These are phyloP conservation scores for Sinodicranocentrus sp. DNA, from an alignment of 2,888 invertebrate genomes.

Conservation along the genomic window DNA sequence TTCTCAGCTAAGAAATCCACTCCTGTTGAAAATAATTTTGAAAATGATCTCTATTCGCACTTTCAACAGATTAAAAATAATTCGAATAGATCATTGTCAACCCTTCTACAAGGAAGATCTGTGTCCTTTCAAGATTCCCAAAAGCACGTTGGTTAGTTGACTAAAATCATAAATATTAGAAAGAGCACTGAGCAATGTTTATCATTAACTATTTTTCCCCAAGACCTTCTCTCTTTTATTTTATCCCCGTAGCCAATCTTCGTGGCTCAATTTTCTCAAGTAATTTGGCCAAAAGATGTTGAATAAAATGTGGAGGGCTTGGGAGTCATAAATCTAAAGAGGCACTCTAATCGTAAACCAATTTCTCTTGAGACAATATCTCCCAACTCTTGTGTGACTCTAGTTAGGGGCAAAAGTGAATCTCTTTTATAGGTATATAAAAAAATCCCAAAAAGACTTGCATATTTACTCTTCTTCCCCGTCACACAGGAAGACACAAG, in stretches of 20 bases:
- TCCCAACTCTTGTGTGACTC: neutral
- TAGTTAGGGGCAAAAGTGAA: neutral
- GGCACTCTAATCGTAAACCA: slow-evolving; percentile 67
- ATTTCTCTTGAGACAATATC: slow-evolving; percentile 70
- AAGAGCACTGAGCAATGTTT: slow-evolving; percentile 49
- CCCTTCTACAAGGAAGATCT: no score
- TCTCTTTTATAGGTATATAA: no score
- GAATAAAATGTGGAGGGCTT: slow-evolving; percentile 65
- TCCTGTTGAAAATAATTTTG: no score
- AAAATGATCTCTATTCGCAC: no score
- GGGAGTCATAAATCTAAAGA: slow-evolving; percentile 67
- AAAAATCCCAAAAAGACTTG: no score
- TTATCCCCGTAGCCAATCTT: neutral
- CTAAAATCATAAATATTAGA: slow-evolving; percentile 60
- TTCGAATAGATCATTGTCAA: no score
- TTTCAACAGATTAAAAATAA: no score
- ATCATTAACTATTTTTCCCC: slow-evolving; percentile 37
- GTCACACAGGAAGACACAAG: slow-evolving; percentile 20
- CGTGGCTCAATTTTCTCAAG: slow-evolving; percentile 60
- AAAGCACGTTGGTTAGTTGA: slow-evolving; percentile 11
- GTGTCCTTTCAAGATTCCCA: no score
- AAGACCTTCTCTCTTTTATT: neutral
- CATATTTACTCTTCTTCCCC: neutral
- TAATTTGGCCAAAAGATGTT: slow-evolving; percentile 58
- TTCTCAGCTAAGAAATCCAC: no score